Percentiles rank a stretch among this genome's conserved stretches.
Evolutionary conservation across 2,888 invertebrate species (phyloP).

Genomic region (Plebejus argus): DNA sequence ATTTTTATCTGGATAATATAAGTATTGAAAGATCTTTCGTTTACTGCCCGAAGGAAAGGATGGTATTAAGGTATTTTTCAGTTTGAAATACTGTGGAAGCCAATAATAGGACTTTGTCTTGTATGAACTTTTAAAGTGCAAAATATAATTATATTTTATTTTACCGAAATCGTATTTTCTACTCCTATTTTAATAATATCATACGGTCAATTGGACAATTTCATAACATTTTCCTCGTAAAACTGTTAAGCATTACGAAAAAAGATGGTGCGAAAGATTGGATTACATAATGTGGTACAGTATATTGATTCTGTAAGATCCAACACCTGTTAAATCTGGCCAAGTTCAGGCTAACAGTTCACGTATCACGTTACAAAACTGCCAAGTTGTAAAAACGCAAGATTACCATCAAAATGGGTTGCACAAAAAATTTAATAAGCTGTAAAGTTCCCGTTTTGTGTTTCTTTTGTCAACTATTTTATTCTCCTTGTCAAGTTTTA

Average conservation of each 20-base stretch:
- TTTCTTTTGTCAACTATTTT: too few species aligned
- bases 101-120: too few species aligned
- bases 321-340: background rate
- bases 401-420: background rate
- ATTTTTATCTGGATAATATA: slow-evolving; percentile 32
- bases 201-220: too few species aligned
- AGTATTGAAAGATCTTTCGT: slow-evolving; percentile 37
- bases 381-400: background rate
- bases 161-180: background rate
- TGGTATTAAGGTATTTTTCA: too few species aligned
- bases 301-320: background rate
- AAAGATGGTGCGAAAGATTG: background rate
- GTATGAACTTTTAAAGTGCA: too few species aligned
- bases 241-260: background rate
- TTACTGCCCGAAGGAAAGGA: background rate
- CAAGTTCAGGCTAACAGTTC: slow-evolving; percentile 2
- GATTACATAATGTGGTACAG: background rate
- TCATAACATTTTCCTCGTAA: background rate
- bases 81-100: too few species aligned
- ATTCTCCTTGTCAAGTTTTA: too few species aligned
- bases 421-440: background rate
- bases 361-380: background rate
- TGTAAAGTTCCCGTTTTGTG: background rate
- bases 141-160: background rate
- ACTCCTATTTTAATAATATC: too few species aligned